Evolutionary conservation across 2,113 vertebrate genomes (phyloP).

Genomic region (Dasyurus viverrinus): DNA sequence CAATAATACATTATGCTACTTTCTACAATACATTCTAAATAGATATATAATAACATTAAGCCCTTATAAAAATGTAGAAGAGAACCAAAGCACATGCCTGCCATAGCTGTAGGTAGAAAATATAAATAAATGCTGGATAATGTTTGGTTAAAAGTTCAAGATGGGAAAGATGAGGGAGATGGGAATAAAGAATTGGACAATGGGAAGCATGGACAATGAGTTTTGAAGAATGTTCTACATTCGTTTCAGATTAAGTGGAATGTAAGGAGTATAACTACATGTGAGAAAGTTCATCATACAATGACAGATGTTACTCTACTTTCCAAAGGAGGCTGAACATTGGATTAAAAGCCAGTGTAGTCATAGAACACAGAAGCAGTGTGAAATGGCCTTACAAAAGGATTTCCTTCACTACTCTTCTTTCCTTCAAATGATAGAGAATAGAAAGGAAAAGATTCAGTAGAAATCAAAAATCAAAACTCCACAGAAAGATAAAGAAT

Average conservation of each 20-base stretch:
- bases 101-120: neutral
- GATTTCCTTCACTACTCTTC: no score
- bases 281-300: neutral
- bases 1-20: neutral
- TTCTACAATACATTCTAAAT: neutral
- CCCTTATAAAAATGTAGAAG: neutral
- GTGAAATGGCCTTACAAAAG: neutral
- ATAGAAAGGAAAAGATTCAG: neutral
- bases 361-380: neutral
- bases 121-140: neutral
- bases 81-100: neutral
- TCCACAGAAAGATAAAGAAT: neutral
- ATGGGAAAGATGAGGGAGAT: neutral
- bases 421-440: neutral
- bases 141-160: neutral
- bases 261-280: neutral
- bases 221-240: neutral
- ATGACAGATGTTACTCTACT: neutral
- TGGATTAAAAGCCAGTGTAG: neutral
- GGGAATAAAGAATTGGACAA: neutral
- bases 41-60: neutral
- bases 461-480: neutral
- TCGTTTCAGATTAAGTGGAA: neutral
- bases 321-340: neutral
- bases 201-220: neutral